Conservation (phyloP, 2,113 vertebrate species). For the Hyperopisus bebe region DNA sequence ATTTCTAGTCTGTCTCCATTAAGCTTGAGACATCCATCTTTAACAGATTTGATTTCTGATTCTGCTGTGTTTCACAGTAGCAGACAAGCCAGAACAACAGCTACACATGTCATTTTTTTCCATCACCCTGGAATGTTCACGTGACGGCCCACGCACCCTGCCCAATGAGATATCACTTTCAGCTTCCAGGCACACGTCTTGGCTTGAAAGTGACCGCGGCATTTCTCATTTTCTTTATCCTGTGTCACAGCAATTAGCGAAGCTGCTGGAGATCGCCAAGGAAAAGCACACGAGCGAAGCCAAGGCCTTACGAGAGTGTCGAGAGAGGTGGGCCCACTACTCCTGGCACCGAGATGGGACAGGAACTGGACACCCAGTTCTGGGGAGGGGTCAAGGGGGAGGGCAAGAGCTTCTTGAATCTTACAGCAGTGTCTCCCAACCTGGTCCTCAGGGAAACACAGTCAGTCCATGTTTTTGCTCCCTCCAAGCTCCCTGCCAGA, state of each 20-base stretch:
- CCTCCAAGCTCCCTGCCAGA: not conserved
- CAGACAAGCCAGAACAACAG: not conserved
- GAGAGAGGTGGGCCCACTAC: constrained; percentile 61
- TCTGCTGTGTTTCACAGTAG: not conserved
- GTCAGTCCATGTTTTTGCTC: not conserved
- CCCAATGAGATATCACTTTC: not conserved
- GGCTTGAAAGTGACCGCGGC: not conserved
- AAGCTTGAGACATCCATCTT: not conserved
- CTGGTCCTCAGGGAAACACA: not conserved
- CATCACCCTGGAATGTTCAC: not conserved
- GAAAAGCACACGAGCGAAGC: constrained; percentile 76
- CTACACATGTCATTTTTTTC: not conserved
- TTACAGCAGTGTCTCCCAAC: not conserved
- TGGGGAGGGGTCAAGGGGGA: not conserved
- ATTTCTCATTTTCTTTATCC: constrained; percentile 36
- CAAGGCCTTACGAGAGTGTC: constrained; percentile 63
- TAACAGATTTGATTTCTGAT: not conserved
- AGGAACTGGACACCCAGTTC: constrained; percentile 21
- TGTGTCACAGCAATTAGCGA: constrained; percentile 70
- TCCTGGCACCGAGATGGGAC: constrained; percentile 10
- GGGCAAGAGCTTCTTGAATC: not conserved
- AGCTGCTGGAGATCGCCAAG: constrained; percentile 76
- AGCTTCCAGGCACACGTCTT: not conserved
- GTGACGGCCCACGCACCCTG: not conserved
- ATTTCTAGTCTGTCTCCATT: not conserved